Evolutionary conservation across 2,797 vertebrate genomes (phyloP), one percentile per base, ranked within the genome.

Genomic region (Botia kubotai): DNA sequence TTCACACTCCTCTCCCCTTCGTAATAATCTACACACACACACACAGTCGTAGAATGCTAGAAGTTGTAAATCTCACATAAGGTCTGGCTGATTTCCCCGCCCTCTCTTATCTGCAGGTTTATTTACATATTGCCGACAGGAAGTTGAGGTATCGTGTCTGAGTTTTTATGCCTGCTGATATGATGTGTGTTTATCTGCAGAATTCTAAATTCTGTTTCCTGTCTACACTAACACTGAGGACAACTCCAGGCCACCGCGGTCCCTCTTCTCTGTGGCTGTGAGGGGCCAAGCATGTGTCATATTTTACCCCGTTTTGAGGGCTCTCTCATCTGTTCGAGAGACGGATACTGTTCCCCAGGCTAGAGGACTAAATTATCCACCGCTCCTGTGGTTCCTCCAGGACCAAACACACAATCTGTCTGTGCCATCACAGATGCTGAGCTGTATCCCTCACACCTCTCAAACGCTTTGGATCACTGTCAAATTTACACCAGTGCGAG

Each of bases 101-200:
- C 87, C 90, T 77, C 62, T 90, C 90, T 88, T 85, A 89, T 87
- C 91, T 89, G 94, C 92, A 94, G 93, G 92, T 95, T 88, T 88
- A 93, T 94, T 94, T 92, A 95, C 93, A 94, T 94, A 91, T 87
- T 89, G 91, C 87, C 91, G 87, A 91, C 90, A 90, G 90, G 91
- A 92, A 92, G 90, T 89, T 78, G n/a, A 46, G 65, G 17, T 14
- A 53, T 36, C 16, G 62, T 68, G 62, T 69, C 52, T 65, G 29
- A 73, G 23, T 19, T 0, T 4, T 14, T 26, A 11, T 39, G 7
- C 26, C 29, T 58, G 66, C 55, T 17, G 17, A 12, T 69, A 29
- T 29, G 16, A 39, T 39, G 8, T 23, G 52, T 2, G 29, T 65
- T 65, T 39, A 3, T 39, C 19, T 43, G 33, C 6, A 65, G 11